A percentile compares a stretch with the other conserved stretches of the same genome.
Evolutionary conservation across 2,888 invertebrate genomes (phyloP).

Genomic region (Phengaris arion): DNA sequence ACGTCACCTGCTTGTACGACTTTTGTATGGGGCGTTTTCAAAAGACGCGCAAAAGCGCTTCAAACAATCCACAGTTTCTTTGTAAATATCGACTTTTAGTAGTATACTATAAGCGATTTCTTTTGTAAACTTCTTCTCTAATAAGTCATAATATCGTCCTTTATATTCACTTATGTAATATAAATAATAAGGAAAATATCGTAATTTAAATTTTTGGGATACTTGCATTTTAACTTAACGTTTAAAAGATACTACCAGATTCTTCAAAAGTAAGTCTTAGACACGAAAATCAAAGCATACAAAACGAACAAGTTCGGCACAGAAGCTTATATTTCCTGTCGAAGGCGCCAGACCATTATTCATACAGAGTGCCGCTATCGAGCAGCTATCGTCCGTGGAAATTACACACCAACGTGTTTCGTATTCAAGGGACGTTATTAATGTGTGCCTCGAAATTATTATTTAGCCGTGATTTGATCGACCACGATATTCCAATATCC

Average conservation of each 20-base stretch:
- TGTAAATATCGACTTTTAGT: too few relatives aligned
- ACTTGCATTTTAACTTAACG: too few relatives aligned
- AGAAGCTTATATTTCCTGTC: constrained; percentile 17
- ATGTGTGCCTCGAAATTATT: constrained; percentile 73
- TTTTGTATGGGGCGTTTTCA: too few relatives aligned
- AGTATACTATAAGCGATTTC: too few relatives aligned
- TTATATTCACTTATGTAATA: too few relatives aligned
- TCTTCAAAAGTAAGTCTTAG: not conserved
- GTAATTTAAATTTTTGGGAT: too few relatives aligned
- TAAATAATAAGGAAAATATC: too few relatives aligned
- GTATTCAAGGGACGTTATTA: constrained; percentile 45
- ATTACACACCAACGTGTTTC: constrained; percentile 28
- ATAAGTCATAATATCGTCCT: too few relatives aligned
- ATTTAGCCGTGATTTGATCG: constrained; percentile 69
- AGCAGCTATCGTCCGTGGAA: constrained; percentile 1
- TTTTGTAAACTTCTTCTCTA: too few relatives aligned
- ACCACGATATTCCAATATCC: constrained; percentile 56
- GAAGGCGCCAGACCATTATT: constrained; percentile 13
- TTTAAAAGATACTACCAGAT: not conserved
- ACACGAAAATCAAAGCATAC: not conserved
- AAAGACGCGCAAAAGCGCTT: too few relatives aligned
- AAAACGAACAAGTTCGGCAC: not conserved
- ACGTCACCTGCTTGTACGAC: too few relatives aligned
- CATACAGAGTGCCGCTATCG: constrained; percentile 3
- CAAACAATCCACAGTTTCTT: too few relatives aligned